Base-by-base conservation (phyloP, 92 coral and sea anemone genomes). In the Metridium senile region DNA sequence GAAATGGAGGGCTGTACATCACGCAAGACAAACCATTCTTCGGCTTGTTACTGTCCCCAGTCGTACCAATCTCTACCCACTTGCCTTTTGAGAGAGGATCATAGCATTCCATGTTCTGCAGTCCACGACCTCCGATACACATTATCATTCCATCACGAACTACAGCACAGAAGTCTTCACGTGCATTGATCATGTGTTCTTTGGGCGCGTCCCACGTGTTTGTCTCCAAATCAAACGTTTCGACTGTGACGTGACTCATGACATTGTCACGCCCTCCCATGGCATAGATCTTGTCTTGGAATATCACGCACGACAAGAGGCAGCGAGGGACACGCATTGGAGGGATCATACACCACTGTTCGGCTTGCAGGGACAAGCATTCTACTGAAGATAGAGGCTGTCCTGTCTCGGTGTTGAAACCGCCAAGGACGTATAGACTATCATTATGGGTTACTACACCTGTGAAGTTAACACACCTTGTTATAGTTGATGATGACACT, bases 201-300 rank as follows among this genome's bases (percentile, higher is more conserved):
- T 29, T 31, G 26, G 81, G 72, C 22, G 58, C 66, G 11, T 62
- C 62, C 79, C 79, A 74, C 33, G 22, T 61, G 43, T 28, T 47
- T 7, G 58, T 35, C 34, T 46, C 18, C 11, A 74, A 0, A 22
- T 61, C 70, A 30, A 74, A 74, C 26, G 61, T 63, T 61, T 75
- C 80, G 17, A 75, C 71, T 18, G 80, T 46, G n/a, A 52, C 45
- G 63, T 58, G 45, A 46, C 26, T 65, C 21, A 56, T 65, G 20
- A 65, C 80, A 33, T 75, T 65, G 80, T 75, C 80, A 63, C 80
- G 80, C 25, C 80, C 80, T 43, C 80, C 80, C 62, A 75, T 75
- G 8, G 80, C 80, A 31, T 33, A 75, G 72, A 75, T 75, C 80
- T 75, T 75, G 45, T 64, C 80, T 34, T 51, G 70, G 11, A 23